phyloP scores from a whole-genome alignment of 2,113 vertebrate genomes.

The Cebus imitator region DNA sequence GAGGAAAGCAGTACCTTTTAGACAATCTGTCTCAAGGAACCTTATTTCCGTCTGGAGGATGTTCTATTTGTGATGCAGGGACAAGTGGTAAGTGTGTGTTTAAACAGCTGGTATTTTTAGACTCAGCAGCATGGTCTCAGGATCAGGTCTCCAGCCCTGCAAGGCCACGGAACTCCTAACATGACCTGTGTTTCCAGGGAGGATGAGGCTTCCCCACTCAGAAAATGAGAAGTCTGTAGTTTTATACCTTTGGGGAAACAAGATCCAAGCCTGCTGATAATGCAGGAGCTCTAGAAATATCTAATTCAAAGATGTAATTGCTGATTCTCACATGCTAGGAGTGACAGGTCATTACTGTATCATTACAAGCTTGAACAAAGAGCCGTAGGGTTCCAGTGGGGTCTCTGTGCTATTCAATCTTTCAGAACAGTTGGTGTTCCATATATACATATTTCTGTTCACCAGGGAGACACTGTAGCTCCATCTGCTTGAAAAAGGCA shows the following conservation, averaged over 20 bases:
- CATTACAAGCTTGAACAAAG: neutral
- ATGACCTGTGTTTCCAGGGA: neutral
- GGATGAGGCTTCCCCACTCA: neutral
- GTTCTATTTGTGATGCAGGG: neutral
- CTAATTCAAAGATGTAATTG: neutral
- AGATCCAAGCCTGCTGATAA: neutral
- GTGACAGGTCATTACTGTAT: neutral
- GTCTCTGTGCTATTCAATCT: neutral
- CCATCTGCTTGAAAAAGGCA: neutral
- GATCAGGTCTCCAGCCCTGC: neutral
- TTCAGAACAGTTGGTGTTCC: neutral
- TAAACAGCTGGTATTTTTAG: neutral
- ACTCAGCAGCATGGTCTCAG: too few relatives aligned
- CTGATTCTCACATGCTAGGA: neutral
- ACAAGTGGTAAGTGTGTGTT: neutral
- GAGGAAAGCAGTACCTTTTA: neutral
- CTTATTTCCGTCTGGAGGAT: neutral
- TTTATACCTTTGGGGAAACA: neutral
- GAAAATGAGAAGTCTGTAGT: neutral
- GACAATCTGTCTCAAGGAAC: neutral
- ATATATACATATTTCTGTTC: neutral
- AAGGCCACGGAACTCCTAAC: neutral
- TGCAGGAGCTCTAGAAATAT: neutral
- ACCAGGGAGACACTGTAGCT: neutral
- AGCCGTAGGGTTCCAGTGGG: neutral